Percentiles rank a stretch among this genome's conserved stretches.
Conservation (phyloP, 30 jellyfish, hydroid and myxozoan genomes). For the Aurelia coerulea region DNA sequence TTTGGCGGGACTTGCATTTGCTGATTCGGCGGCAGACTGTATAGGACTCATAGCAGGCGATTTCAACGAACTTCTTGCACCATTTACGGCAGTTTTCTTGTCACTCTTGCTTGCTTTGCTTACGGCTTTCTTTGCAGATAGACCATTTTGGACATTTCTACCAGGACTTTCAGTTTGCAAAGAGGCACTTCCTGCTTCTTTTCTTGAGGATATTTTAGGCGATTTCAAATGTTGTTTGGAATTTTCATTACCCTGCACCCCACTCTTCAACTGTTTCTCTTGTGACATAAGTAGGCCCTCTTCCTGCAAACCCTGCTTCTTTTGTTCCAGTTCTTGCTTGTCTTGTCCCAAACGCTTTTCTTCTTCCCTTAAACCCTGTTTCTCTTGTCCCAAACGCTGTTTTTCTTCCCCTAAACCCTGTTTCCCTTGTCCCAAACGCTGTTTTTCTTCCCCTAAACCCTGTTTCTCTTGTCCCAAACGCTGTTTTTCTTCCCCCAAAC, state of each 20-base stretch:
- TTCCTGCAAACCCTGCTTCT: not conserved
- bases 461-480: not conserved
- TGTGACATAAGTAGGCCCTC: too few species aligned
- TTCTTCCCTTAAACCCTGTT: not conserved
- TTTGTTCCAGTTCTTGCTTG: not conserved
- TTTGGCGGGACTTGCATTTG: not conserved
- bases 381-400: not conserved
- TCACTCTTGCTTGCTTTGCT: not conserved
- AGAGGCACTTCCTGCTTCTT: too few species aligned
- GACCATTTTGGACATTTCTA: too few species aligned
- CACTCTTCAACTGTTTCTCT: too few species aligned
- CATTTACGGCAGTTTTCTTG: not conserved
- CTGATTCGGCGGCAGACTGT: conserved; percentile 22
- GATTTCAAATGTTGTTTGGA: not conserved
- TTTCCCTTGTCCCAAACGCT: not conserved
- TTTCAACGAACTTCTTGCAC: not conserved
- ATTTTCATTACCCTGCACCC: too few species aligned
- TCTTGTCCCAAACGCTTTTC: not conserved
- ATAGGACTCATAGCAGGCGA: conserved; percentile 18
- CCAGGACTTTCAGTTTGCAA: too few species aligned
- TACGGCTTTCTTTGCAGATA: too few species aligned
- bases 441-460: not conserved
- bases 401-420: not conserved
- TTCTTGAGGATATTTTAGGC: not conserved
- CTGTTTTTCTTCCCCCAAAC: not conserved